A percentile compares a stretch with the other conserved stretches of the same genome.
phyloP scores from a whole-genome alignment of 2,888 invertebrate species.

The Amphimallon solstitiale region DNA sequence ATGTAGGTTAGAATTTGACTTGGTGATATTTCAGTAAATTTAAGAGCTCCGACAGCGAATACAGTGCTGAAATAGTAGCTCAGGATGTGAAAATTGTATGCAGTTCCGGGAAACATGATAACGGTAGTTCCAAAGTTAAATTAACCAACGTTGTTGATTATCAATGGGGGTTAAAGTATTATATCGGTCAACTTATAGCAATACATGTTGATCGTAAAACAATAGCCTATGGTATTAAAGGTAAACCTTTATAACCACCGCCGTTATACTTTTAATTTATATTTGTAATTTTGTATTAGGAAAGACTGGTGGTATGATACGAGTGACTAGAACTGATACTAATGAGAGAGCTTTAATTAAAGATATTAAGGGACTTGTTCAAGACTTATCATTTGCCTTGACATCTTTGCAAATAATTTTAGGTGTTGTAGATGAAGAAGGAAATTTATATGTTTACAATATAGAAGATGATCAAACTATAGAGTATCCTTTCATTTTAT shows the following conservation, averaged over 20 bases:
- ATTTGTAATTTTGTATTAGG: conserved; percentile 45
- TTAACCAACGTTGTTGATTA: conserved; percentile 91
- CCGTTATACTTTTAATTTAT: background rate
- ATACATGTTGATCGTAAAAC: conserved; percentile 87
- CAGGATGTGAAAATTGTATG: conserved; percentile 77
- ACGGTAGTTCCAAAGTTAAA: conserved; percentile 90
- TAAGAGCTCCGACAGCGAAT: conserved; percentile 58
- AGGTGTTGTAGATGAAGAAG: conserved; percentile 88
- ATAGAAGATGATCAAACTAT: conserved; percentile 73
- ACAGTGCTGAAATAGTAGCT: conserved; percentile 59
- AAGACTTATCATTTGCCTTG: conserved; percentile 92
- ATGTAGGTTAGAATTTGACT: conserved; percentile 6
- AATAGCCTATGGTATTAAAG: conserved; percentile 91
- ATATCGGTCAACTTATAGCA: conserved; percentile 87
- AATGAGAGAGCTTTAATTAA: conserved; percentile 84
- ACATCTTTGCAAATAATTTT: conserved; percentile 80
- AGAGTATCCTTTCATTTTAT: conserved; percentile 55
- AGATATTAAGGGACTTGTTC: conserved; percentile 87
- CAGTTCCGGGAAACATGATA: conserved; percentile 77
- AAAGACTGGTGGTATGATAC: conserved; percentile 76
- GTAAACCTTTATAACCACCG: conserved; percentile 63
- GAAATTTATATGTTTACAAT: conserved; percentile 84
- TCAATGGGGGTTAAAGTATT: conserved; percentile 91
- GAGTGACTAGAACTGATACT: conserved; percentile 81
- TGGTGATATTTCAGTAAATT: conserved; percentile 54